phyloP scores from a whole-genome alignment of 1,140 invertebrate species.

The Berghia stephanieae region DNA sequence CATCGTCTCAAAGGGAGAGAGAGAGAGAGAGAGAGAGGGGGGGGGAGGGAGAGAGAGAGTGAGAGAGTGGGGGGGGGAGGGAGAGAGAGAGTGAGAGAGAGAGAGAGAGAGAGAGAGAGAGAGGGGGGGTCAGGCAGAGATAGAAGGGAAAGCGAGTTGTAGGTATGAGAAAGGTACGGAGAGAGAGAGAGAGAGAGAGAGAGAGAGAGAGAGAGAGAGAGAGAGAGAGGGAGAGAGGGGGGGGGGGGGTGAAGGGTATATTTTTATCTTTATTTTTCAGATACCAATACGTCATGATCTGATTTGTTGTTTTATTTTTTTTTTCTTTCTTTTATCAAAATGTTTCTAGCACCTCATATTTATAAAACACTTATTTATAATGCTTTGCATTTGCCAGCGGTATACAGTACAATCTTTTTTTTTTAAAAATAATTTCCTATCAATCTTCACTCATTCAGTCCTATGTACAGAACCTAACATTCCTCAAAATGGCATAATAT shows the following conservation, averaged over 20 bases:
- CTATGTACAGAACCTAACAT: no score
- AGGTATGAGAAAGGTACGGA: background rate
- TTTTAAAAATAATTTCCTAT: background rate
- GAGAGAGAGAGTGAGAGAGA: slow-evolving; percentile 3
- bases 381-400: no score
- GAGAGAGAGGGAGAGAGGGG: background rate
- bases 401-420: background rate
- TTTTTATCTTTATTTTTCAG: background rate
- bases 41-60: background rate
- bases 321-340: background rate
- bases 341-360: no score
- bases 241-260: background rate
- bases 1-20: background rate
- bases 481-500: no score
- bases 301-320: background rate
- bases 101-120: background rate
- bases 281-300: no score
- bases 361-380: no score
- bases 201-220: slow-evolving; percentile 12
- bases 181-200: slow-evolving; percentile 15
- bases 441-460: slow-evolving; percentile 1
- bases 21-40: background rate
- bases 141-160: background rate
- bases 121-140: background rate
- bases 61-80: slow-evolving; percentile 17